Conservation (phyloP, 2,797 vertebrate species). For the Oreochromis grahami region DNA sequence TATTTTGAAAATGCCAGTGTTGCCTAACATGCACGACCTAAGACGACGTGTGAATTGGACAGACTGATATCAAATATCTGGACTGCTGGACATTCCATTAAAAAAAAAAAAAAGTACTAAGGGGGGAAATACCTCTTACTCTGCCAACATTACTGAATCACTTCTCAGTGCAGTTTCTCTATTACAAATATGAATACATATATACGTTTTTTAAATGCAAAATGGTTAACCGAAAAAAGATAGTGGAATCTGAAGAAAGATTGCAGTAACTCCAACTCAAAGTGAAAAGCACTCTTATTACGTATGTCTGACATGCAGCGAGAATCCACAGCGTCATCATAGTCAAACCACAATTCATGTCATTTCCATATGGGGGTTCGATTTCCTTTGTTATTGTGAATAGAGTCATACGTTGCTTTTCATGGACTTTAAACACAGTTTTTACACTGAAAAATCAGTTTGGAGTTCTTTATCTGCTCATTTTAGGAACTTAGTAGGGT, state of each 20-base stretch:
- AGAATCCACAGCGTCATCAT: slow-evolving; percentile 35
- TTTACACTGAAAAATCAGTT: not conserved
- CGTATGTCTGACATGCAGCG: not conserved
- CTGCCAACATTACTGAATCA: not conserved
- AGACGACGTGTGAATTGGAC: not conserved
- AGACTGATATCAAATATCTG: not conserved
- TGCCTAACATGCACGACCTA: slow-evolving; percentile 4
- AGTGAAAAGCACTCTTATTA: not conserved
- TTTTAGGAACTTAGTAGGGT: not conserved
- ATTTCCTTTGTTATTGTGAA: slow-evolving; percentile 20
- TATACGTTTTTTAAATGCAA: not conserved
- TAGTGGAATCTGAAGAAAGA: not conserved
- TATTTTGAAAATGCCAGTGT: slow-evolving; percentile 45
- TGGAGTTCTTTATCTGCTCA: not conserved
- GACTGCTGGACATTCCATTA: slow-evolving; percentile 21
- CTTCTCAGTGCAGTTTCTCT: not conserved
- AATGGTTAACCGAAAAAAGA: not conserved
- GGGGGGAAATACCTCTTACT: slow-evolving; percentile 1
- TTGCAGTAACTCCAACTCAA: not conserved
- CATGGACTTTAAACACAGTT: not conserved
- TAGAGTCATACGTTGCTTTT: not conserved
- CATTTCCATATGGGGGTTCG: not conserved
- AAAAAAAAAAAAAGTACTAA: not conserved
- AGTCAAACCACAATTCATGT: slow-evolving; percentile 19
- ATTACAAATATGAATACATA: not conserved